Conservation (phyloP, 1,140 invertebrate genomes). For the Trachelipus rathkii region DNA sequence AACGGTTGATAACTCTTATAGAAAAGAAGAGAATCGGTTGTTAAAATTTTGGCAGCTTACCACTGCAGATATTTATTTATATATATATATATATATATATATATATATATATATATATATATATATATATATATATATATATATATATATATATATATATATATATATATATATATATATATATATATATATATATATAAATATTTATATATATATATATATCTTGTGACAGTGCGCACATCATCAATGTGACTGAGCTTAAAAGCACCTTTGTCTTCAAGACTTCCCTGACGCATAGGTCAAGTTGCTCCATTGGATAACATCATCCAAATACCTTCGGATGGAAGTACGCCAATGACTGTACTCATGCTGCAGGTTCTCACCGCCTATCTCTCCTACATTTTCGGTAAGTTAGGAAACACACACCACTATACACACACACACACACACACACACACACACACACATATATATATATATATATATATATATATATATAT, state of each 20-base stretch:
- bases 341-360: conserved; percentile 68
- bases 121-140: too few species aligned
- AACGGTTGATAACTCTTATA: too few species aligned
- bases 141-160: background rate
- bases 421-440: too few species aligned
- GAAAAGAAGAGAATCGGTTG: too few species aligned
- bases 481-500: too few species aligned
- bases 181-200: conserved; percentile 1
- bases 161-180: conserved; percentile 20
- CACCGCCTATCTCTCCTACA: conserved; percentile 79
- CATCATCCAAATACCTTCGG: conserved; percentile 63
- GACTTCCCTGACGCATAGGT: conserved; percentile 68
- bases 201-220: background rate
- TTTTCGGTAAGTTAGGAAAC: conserved; percentile 62
- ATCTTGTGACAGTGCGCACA: conserved; percentile 18
- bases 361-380: conserved; percentile 76
- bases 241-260: conserved; percentile 65
- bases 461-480: too few species aligned
- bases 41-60: too few species aligned
- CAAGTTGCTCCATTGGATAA: conserved; percentile 68
- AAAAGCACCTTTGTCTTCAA: conserved; percentile 48
- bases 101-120: too few species aligned
- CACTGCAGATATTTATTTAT: too few species aligned
- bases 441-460: too few species aligned
- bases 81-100: too few species aligned